Evolutionary conservation across 2,113 vertebrate genomes (phyloP).

Genomic region (Meleagris gallopavo): DNA sequence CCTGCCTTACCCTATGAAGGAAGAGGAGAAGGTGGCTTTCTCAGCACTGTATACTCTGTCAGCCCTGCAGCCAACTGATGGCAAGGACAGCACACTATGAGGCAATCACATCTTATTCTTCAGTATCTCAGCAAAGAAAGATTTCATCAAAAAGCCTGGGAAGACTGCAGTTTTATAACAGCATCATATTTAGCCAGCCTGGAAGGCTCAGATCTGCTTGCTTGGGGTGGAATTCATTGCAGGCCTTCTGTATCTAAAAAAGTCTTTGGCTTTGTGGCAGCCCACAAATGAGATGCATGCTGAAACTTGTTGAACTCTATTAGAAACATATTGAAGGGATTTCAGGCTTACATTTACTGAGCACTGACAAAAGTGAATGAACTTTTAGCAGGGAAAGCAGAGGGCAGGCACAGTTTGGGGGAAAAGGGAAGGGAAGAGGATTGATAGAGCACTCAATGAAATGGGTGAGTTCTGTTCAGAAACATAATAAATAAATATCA

Average conservation of each 20-base stretch:
- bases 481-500: not conserved
- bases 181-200: not conserved
- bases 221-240: not conserved
- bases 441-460: not conserved
- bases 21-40: not conserved
- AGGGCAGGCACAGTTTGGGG: not conserved
- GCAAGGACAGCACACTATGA: not conserved
- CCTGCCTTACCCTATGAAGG: not conserved
- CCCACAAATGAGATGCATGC: not conserved
- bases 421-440: not conserved
- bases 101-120: not conserved
- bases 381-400: not conserved
- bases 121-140: not conserved
- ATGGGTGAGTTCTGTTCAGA: not conserved
- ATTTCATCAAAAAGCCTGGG: not conserved
- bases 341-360: conserved; percentile 22
- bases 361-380: conserved; percentile 9
- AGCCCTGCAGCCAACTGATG: not conserved
- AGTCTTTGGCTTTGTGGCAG: not conserved
- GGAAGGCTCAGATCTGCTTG: not conserved
- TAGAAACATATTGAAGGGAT: not conserved
- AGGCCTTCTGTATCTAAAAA: not conserved
- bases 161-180: not conserved
- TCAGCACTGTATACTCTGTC: not conserved
- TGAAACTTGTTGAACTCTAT: not conserved